Evolutionary conservation across 1,140 invertebrate genomes (phyloP).

Genomic region (Trichoplusia ni): DNA sequence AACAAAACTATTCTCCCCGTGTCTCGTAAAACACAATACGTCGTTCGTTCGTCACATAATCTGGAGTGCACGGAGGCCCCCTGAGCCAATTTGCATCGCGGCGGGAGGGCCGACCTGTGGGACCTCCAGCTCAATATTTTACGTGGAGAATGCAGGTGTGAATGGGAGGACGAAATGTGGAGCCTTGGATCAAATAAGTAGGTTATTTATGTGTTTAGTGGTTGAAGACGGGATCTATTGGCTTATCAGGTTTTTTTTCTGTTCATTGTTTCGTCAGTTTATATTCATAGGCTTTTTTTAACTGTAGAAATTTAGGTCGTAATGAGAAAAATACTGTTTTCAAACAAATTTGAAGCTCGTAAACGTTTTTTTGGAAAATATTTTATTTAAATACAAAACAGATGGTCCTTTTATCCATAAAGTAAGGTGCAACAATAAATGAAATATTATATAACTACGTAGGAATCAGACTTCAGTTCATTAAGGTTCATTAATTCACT

Average conservation of each 20-base stretch:
- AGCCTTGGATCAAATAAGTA: conserved; percentile 20
- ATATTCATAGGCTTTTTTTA: no score
- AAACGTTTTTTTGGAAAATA: no score
- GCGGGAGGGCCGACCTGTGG: conserved; percentile 21
- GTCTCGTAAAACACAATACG: conserved; percentile 27
- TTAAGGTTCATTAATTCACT: no score
- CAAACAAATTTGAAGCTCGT: no score
- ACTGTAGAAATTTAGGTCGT: no score
- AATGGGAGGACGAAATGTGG: not conserved
- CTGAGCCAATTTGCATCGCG: conserved; percentile 58
- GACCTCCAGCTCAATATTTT: conserved; percentile 56
- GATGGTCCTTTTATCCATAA: no score
- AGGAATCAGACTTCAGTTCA: no score
- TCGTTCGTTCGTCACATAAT: conserved; percentile 56
- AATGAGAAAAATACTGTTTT: no score
- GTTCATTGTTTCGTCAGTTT: not conserved
- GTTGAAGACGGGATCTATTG: not conserved
- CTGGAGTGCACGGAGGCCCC: conserved; percentile 44
- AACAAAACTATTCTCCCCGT: conserved; percentile 20
- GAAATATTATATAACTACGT: no score
- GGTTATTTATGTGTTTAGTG: not conserved
- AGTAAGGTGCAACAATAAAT: no score
- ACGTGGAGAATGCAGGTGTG: conserved; percentile 44
- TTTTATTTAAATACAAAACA: no score
- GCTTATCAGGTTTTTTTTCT: not conserved